Conservation (phyloP, 2,113 vertebrate species). For the Riparia riparia region DNA sequence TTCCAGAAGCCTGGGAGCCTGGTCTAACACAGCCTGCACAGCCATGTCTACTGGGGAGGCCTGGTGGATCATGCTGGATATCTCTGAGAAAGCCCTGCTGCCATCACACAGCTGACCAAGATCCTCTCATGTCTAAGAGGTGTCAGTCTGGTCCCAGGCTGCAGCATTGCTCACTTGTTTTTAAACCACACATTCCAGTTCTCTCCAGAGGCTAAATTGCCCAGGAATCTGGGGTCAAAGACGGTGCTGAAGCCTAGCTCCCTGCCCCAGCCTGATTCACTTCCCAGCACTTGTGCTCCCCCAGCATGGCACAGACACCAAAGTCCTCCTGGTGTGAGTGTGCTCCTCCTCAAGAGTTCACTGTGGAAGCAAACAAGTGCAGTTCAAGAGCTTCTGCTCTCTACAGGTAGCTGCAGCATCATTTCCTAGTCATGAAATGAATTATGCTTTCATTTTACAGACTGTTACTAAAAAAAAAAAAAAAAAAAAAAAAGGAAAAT, state of each 20-base stretch:
- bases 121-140: neutral
- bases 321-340: rapidly evolving
- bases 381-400: neutral
- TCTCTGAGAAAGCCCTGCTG: neutral
- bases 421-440: slow-evolving; percentile 32
- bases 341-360: rapidly evolving
- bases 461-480: neutral
- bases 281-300: neutral
- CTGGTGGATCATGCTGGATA: neutral
- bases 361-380: neutral
- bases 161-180: neutral
- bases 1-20: neutral
- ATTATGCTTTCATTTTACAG: slow-evolving; percentile 1
- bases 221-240: neutral
- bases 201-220: neutral
- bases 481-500: neutral
- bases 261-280: neutral
- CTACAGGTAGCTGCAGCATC: neutral
- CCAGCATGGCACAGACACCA: rapidly evolving
- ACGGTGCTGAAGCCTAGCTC: neutral
- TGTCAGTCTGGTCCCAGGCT: neutral
- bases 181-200: neutral
- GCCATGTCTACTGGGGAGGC: neutral
- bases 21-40: neutral
- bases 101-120: rapidly evolving